Base-by-base conservation (phyloP, 2,888 invertebrate species). In the Pyrgus malvae region DNA sequence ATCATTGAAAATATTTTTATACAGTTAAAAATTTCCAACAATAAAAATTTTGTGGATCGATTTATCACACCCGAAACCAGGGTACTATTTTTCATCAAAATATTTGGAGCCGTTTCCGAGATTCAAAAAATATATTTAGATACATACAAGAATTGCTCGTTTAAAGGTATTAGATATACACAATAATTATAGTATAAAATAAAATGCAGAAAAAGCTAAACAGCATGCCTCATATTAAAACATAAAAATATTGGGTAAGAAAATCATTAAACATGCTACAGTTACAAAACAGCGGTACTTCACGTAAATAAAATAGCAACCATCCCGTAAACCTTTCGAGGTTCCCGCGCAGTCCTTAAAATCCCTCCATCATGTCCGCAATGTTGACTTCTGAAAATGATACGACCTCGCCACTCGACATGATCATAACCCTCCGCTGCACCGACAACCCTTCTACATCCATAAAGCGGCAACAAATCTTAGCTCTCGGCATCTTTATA, bases 381-480 rank as follows among this genome's bases (percentile, higher is more conserved):
- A 76, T 86, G 88, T 88, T 88, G 87, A 87, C 83, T 88, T 76
- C 78, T 81, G 81, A 82, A 86, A 81, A 82, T 78, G 84, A 80
- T 78, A 83, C 83, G 83, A 83, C 78, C 82, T 80, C 84, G 83
- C 78, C 70, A 84, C 83, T 84, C 85, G 71, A 84, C 84, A 85
- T 85, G 83, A 84, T 86, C 85, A 81, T 85, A 88, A 83, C 82
- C 80, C 83, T 76, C 71, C 69, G 72, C 74, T 78, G 83, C 81
- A 80, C 76, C 77, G 74, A 74, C 83, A 88, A 88, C 89, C 89
- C 88, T 88, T 89, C 87, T 83, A 85, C 83, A 82, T 82, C 81
- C 77, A 84, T 83, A 84, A 85, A 82, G 83, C 87, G 80, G 76
- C 80, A 72, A 86, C 89, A 90, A 90, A 90, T 89, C 89, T 89